These are phyloP conservation scores for Macrophya annulata DNA, from an alignment of 2,888 invertebrate species.

Conservation along the genomic window DNA sequence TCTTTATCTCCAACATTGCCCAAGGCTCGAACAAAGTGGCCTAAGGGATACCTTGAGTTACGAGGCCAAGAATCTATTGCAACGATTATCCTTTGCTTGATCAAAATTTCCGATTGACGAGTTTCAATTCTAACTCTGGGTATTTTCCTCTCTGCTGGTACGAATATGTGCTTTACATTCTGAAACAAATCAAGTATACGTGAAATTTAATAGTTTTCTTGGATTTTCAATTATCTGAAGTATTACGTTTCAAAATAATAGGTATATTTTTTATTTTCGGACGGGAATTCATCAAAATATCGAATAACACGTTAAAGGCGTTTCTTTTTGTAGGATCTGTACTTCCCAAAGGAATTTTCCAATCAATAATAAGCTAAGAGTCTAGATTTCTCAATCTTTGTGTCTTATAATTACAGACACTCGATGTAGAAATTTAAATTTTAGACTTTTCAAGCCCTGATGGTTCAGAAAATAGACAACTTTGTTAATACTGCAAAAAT, in stretches of 20 bases:
- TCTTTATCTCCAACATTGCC: conserved; percentile 96
- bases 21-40: conserved; percentile 96
- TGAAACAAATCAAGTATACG: conserved; percentile 62
- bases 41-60: conserved; percentile 95
- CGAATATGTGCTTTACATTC: conserved; percentile 90
- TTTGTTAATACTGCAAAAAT: no score
- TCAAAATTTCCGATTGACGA: conserved; percentile 90
- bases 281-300: not conserved
- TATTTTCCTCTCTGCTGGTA: conserved; percentile 96
- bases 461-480: not conserved
- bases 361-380: not conserved
- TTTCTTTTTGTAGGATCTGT: not conserved
- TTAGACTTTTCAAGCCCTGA: not conserved
- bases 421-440: no score
- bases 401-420: no score
- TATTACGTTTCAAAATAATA: not conserved
- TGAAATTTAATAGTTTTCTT: not conserved
- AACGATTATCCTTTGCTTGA: conserved; percentile 94
- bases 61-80: conserved; percentile 98
- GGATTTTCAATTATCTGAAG: not conserved
- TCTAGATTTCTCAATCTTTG: no score
- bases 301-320: not conserved
- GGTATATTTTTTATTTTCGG: not conserved
- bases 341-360: not conserved
- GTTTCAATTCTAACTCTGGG: conserved; percentile 98